Conservation (phyloP, 2,113 vertebrate species). For the Centrocercus urophasianus region DNA sequence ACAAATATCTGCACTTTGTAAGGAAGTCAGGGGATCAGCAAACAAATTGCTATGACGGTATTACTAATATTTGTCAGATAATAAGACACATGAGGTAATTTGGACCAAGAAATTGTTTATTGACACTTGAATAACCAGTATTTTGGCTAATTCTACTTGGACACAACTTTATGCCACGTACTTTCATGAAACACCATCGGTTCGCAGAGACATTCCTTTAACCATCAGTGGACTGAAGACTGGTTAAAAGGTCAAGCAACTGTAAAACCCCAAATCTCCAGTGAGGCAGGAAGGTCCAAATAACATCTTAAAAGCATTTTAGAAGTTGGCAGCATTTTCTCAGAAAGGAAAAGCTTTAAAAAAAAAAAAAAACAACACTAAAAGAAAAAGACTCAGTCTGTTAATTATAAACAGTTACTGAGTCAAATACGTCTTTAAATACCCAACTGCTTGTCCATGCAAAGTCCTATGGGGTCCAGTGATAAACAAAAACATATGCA, state of each 20-base stretch:
- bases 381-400: not conserved
- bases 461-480: not conserved
- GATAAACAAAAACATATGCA: not conserved
- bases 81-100: not conserved
- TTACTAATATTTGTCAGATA: not conserved
- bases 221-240: not conserved
- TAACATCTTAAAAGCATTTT: not conserved
- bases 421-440: not conserved
- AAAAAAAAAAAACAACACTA: not conserved
- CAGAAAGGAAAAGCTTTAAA: not conserved
- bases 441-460: not conserved
- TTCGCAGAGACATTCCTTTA: not conserved
- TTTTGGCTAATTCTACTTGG: constrained; percentile 10
- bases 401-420: constrained; percentile 5
- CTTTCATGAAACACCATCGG: accelerated
- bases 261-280: not conserved
- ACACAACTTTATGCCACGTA: not conserved
- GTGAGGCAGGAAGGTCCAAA: not conserved
- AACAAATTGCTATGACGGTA: not conserved
- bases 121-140: not conserved
- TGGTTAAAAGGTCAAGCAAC: not conserved
- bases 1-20: not conserved
- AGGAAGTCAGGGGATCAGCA: constrained; percentile 16
- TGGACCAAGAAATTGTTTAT: constrained; percentile 4
- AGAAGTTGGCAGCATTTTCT: not conserved